Base-by-base conservation (phyloP, 2,113 vertebrate genomes). In the Hippocampus mohnikei region DNA sequence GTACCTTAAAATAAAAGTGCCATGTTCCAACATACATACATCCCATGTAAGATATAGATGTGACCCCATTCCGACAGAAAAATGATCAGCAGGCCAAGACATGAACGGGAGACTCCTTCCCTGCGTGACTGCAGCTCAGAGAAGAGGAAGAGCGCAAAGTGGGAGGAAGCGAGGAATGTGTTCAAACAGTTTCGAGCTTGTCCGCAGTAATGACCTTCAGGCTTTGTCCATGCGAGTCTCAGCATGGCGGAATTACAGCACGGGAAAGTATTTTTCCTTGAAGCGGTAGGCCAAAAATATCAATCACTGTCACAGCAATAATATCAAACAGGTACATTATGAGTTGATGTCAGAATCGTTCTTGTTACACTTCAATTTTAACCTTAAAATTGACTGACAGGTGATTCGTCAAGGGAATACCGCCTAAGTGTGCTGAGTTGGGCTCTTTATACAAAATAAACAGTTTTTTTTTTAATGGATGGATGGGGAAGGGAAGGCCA, bases 1-100 rank as follows among this genome's bases (percentile, higher is more conserved):
- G 41, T 37, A 37, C 52, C 52, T 55, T 69, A 9, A 29, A 44
- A 70, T 70, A 25, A 70, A 76, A 70, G 59, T 25, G 66, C 60
- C 70, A 50, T 37, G 33, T 53, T 68, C 18, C 41, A 25, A 44
- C 11, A 63, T 62, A 18, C 25, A 20, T 69, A 64, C 42, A 72
- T 58, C 21, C 65, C 70, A 13, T 13, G 46, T 8, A 66, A 74
- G 11, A 76, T 23, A 68, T 40, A 70, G 7, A 18, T 2, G 29
- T 46, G 0, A 18, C 3, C 29, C 3, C 5, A 40, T 21, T 0
- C 25, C 42, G 52, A 56, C n/a, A 56, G 64, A 62, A 23, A 70
- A 76, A 33, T 29, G 25, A 66, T 25, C 42, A 44, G 41, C 41
- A 8, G 41, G 61, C 37, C 33, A 62, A 62, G 61, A 42, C 62